phyloP scores from a whole-genome alignment of 2,888 invertebrate species.

The Steinernema scapterisci region DNA sequence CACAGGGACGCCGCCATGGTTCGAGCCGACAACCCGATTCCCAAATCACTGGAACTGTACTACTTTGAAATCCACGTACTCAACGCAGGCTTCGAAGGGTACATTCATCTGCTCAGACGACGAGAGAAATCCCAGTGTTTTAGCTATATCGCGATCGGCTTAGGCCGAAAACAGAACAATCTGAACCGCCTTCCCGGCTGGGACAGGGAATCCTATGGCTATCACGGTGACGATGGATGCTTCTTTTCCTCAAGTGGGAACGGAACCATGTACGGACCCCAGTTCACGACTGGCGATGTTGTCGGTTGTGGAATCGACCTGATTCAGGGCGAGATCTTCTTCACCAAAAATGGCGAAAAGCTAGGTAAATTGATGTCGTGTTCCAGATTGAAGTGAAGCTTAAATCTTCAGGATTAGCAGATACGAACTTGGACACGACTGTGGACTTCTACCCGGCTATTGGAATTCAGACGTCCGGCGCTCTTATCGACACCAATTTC shows the following conservation, averaged over 20 bases:
- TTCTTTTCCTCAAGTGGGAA: slow-evolving; percentile 97
- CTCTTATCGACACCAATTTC: slow-evolving; percentile 92
- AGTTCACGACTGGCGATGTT: slow-evolving; percentile 91
- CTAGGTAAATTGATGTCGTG: no score
- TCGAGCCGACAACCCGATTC: slow-evolving; percentile 92
- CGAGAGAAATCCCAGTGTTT: no score
- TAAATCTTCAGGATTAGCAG: no score
- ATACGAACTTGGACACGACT: slow-evolving; percentile 76
- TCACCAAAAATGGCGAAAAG: slow-evolving; percentile 97
- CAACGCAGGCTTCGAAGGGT: slow-evolving; percentile 94
- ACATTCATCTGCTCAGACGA: slow-evolving; percentile 44
- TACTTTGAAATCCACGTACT: slow-evolving; percentile 99
- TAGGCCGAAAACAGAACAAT: slow-evolving; percentile 92
- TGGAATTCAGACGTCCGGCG: slow-evolving; percentile 95
- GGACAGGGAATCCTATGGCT: slow-evolving; percentile 98
- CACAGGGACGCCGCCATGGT: slow-evolving; percentile 98
- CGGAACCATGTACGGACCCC: slow-evolving; percentile 96
- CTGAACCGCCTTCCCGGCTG: slow-evolving; percentile 97
- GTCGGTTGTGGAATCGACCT: slow-evolving; percentile 90
- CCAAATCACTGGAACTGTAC: slow-evolving; percentile 93
- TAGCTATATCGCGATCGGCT: slow-evolving; percentile 93
- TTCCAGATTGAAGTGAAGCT: no score
- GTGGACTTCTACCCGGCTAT: slow-evolving; percentile 94
- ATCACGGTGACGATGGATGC: slow-evolving; percentile 99
- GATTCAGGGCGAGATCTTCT: slow-evolving; percentile 82